These are phyloP conservation scores for Oryctolagus cuniculus DNA, from an alignment of 2,113 vertebrate genomes.

Conservation along the genomic window mOryCun1.1 NC_091453.1:118756501-118757000, in stretches of 20 bases:
- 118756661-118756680: neutral
- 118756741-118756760: neutral
- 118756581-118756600: neutral
- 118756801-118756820: neutral
- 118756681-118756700: neutral
- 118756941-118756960: neutral
- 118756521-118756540: neutral
- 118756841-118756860: neutral
- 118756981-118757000: neutral
- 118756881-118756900: conserved; percentile 1
- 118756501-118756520: neutral
- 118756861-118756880: neutral
- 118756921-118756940: neutral
- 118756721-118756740: neutral
- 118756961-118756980: neutral
- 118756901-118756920: neutral
- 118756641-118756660: neutral
- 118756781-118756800: neutral
- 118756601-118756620: neutral
- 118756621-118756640: neutral
- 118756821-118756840: neutral
- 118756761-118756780: neutral
- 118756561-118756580: neutral
- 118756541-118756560: neutral
- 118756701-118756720: neutral